These are phyloP conservation scores for Apaloderma vittatum DNA, from an alignment of 2,113 vertebrate species.

Conservation along the genomic window DNA sequence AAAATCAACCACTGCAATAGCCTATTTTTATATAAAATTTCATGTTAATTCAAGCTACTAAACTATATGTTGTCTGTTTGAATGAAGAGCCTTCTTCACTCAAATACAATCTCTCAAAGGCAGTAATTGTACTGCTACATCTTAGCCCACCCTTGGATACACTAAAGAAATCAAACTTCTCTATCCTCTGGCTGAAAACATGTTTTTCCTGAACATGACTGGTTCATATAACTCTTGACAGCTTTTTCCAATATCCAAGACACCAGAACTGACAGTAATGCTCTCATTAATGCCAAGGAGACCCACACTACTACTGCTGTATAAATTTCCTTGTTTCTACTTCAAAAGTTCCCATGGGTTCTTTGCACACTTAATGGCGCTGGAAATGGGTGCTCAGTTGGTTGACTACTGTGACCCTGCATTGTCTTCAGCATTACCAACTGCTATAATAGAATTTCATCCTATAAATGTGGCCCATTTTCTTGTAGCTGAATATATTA, in stretches of 20 bases:
- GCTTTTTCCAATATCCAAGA: neutral
- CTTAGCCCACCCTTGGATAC: neutral
- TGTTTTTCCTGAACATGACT: neutral
- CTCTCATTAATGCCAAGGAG: neutral
- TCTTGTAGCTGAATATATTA: neutral
- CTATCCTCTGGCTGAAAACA: neutral
- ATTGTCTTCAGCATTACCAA: neutral
- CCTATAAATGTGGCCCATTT: neutral
- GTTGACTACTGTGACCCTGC: neutral
- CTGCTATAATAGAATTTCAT: neutral
- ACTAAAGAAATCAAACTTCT: neutral
- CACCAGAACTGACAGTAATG: neutral
- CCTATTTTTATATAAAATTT: neutral
- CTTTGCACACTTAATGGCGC: neutral
- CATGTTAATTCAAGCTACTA: neutral
- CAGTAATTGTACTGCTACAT: neutral
- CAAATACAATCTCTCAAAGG: neutral
- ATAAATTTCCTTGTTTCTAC: slow-evolving; percentile 18
- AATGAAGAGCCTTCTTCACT: neutral
- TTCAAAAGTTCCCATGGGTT: neutral
- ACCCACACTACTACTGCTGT: neutral
- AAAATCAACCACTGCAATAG: neutral
- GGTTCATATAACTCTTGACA: neutral
- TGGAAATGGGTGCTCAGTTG: neutral
- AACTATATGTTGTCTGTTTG: neutral